Conservation (phyloP, 2,113 vertebrate genomes). For the Marmota monax region DNA sequence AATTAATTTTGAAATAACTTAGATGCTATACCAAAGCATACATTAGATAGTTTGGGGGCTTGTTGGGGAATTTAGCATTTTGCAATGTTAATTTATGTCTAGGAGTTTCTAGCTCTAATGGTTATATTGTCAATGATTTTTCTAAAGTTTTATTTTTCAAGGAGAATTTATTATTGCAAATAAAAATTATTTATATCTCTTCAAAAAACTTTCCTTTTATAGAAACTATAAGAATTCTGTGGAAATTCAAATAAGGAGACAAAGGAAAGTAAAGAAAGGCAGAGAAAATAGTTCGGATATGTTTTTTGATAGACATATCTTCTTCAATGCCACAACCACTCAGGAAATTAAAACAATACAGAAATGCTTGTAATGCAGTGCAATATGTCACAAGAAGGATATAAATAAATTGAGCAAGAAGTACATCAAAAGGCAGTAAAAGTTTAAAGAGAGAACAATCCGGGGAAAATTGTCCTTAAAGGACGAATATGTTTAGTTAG, state of each 20-base stretch:
- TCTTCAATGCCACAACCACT: neutral
- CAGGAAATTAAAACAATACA: neutral
- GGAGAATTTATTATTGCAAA: neutral
- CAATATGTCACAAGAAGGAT: neutral
- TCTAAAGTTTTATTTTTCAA: neutral
- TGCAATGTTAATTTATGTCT: neutral
- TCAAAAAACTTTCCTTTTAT: neutral
- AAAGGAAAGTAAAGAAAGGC: neutral
- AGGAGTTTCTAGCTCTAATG: neutral
- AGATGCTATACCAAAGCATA: neutral
- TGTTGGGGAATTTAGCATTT: neutral
- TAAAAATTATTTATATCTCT: neutral
- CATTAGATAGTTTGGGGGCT: neutral
- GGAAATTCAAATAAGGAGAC: neutral
- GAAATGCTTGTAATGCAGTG: neutral
- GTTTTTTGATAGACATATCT: neutral
- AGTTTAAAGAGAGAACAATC: neutral
- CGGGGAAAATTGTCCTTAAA: neutral
- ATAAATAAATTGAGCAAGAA: neutral
- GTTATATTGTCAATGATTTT: neutral
- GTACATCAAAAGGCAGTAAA: neutral
- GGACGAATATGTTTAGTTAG: neutral
- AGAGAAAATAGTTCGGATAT: neutral
- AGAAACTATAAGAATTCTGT: neutral
- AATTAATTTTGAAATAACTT: slow-evolving; percentile 11